These are phyloP conservation scores for Mimumesa dahlbomi DNA, from an alignment of 2,888 invertebrate genomes.

Conservation along the genomic window DNA sequence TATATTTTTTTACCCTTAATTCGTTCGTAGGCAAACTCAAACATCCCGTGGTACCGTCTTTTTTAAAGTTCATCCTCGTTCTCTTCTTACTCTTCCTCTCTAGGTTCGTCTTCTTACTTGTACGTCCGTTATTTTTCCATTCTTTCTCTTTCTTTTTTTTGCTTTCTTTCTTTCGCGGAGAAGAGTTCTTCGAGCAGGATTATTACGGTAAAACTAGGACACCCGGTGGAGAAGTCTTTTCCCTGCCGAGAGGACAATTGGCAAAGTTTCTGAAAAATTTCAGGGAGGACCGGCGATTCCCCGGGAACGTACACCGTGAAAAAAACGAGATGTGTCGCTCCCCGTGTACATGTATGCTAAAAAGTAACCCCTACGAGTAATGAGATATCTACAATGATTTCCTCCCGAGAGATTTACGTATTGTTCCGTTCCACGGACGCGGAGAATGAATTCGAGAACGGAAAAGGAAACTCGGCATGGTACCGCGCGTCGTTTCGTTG, in stretches of 20 bases:
- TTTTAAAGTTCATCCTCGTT: too few species aligned
- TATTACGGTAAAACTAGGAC: neutral
- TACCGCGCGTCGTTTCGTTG: too few species aligned
- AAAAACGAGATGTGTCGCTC: neutral
- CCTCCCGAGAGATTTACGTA: neutral
- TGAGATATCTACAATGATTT: slow-evolving; percentile 41
- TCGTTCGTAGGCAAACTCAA: slow-evolving; percentile 19
- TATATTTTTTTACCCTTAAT: slow-evolving; percentile 18
- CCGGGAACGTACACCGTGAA: neutral
- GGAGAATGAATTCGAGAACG: too few species aligned
- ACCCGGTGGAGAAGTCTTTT: neutral
- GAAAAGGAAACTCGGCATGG: too few species aligned
- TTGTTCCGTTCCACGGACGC: too few species aligned
- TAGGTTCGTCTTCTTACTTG: neutral
- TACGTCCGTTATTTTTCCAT: neutral
- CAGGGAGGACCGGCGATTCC: neutral
- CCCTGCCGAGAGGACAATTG: too few species aligned
- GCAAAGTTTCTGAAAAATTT: neutral
- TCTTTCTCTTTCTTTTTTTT: neutral
- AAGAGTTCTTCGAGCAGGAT: neutral
- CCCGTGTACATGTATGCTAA: neutral
- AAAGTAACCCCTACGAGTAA: neutral
- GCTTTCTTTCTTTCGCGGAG: neutral
- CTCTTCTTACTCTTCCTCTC: too few species aligned
- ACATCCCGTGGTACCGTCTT: slow-evolving; percentile 3